Conservation (phyloP, 2,113 vertebrate genomes). For the Cochlearius cochlearius region DNA sequence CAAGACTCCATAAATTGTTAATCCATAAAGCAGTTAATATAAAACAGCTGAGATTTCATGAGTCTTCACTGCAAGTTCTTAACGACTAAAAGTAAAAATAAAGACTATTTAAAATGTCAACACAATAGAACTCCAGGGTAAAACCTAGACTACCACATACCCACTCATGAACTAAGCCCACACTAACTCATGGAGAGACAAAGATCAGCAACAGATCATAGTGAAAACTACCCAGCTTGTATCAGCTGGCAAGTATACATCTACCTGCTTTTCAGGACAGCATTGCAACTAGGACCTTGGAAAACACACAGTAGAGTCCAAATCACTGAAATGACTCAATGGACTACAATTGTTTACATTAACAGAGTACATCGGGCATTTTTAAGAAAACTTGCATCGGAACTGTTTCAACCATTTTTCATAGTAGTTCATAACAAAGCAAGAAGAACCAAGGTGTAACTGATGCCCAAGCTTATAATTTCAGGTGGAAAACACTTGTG, state of each 20-base stretch:
- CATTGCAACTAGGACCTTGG: background rate
- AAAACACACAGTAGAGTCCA: background rate
- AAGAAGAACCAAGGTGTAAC: background rate
- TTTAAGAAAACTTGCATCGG: background rate
- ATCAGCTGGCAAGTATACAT: background rate
- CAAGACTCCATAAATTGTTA: background rate
- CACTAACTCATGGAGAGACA: rapidly evolving
- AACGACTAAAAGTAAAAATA: background rate
- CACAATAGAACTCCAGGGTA: background rate
- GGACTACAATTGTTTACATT: background rate
- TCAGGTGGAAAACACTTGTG: background rate
- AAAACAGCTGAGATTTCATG: background rate
- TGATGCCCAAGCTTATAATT: background rate
- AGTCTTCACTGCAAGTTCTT: background rate
- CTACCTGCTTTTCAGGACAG: background rate
- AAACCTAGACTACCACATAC: background rate
- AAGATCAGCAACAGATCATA: background rate
- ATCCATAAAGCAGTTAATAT: background rate
- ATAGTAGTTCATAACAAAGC: background rate
- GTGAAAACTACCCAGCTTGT: background rate
- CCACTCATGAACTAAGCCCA: background rate
- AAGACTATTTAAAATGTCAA: background rate
- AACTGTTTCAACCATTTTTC: background rate
- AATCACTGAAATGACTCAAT: background rate
- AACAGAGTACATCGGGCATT: background rate